phyloP scores from a whole-genome alignment of 2,888 invertebrate genomes.

The Heliconius sara region DNA sequence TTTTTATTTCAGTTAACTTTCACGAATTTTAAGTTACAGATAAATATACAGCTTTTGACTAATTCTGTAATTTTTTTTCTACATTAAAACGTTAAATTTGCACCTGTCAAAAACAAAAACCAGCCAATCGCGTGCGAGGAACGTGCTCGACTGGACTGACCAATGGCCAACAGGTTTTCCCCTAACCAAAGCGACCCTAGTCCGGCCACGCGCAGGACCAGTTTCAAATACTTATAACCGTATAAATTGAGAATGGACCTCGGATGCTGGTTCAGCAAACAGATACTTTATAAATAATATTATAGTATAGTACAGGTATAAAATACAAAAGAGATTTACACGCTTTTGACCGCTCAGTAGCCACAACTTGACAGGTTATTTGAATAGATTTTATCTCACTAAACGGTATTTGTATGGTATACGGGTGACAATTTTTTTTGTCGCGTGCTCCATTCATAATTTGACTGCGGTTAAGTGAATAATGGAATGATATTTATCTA shows the following conservation, averaged over 20 bases:
- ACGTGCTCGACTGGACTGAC: constrained; percentile 59
- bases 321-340: constrained; percentile 71
- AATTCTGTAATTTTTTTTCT: neutral
- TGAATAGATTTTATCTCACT: constrained; percentile 75
- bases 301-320: constrained; percentile 66
- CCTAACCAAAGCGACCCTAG: constrained; percentile 62
- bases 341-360: constrained; percentile 77
- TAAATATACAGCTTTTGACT: neutral
- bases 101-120: constrained; percentile 65
- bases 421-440: constrained; percentile 58
- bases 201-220: constrained; percentile 51
- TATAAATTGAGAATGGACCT: constrained; percentile 74
- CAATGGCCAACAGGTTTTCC: constrained; percentile 76
- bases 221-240: constrained; percentile 57
- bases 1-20: no score
- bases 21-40: no score
- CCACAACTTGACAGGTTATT: constrained; percentile 65
- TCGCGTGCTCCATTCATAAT: constrained; percentile 72
- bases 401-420: constrained; percentile 60
- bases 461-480: constrained; percentile 51
- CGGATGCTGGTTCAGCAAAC: constrained; percentile 78
- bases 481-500: constrained; percentile 45
- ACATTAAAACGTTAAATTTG: neutral
- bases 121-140: constrained; percentile 60
- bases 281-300: constrained; percentile 64